Conservation (phyloP, 2,888 invertebrate genomes). For the Drosophila yooni region DNA sequence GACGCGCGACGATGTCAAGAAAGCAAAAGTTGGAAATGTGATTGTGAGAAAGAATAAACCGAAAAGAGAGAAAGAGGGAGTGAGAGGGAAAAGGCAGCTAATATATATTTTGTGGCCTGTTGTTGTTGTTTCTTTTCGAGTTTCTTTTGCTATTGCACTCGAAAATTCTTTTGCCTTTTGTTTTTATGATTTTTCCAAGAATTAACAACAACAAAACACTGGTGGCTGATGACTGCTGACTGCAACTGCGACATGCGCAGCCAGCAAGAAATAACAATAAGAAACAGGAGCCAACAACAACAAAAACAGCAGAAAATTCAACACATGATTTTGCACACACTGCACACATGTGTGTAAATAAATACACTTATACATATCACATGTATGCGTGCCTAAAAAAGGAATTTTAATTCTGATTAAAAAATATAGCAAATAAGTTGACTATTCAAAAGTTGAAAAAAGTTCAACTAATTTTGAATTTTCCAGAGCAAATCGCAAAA, state of each 20-base stretch:
- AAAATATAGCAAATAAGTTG: conserved; percentile 1
- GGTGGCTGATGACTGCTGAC: conserved; percentile 28
- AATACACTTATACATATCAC: neutral
- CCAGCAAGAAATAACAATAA: conserved; percentile 60
- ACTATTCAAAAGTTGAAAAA: neutral
- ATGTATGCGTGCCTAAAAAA: conserved; percentile 1
- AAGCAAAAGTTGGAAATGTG: conserved; percentile 71
- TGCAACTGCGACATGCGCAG: conserved; percentile 50
- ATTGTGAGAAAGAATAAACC: conserved; percentile 31
- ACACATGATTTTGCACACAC: conserved; percentile 54
- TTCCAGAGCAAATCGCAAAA: no score
- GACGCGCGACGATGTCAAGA: conserved; percentile 34
- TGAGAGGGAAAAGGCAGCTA: conserved; percentile 47
- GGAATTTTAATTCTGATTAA: neutral
- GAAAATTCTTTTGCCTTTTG: conserved; percentile 79
- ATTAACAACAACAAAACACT: conserved; percentile 62
- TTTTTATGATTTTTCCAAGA: conserved; percentile 79
- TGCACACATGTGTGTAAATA: conserved; percentile 49
- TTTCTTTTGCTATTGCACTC: conserved; percentile 66
- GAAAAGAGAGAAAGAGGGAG: conserved; percentile 25
- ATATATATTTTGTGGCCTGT: conserved; percentile 49
- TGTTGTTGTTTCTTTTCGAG: conserved; percentile 43
- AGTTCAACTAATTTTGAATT: no score
- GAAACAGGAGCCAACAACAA: conserved; percentile 63
- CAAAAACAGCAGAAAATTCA: conserved; percentile 36